Percentiles rank a stretch among this genome's conserved stretches.
phyloP scores from a whole-genome alignment of 2,797 vertebrate species.

The Darevskia mixta region DNA sequence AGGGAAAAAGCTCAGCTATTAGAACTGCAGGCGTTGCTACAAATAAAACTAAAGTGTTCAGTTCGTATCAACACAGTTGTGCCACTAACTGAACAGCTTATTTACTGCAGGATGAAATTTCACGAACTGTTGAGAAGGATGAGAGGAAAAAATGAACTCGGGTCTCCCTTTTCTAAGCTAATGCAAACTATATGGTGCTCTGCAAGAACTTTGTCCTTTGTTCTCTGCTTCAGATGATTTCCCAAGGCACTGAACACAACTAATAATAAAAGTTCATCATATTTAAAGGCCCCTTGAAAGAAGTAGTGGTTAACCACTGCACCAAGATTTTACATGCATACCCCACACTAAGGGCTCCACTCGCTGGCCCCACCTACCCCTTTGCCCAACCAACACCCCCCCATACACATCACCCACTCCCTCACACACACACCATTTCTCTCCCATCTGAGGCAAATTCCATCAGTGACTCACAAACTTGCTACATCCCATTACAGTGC shows the following conservation, averaged over 20 bases:
- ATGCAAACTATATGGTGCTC: constrained; percentile 1
- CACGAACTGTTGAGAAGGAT: constrained; percentile 42
- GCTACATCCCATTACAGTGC: background rate
- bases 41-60: background rate
- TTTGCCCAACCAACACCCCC: background rate
- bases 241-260: background rate
- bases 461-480: background rate
- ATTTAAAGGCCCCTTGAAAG: background rate
- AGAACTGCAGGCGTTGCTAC: background rate
- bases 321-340: background rate
- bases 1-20: background rate
- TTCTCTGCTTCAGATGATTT: background rate
- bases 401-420: background rate
- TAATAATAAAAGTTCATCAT: background rate
- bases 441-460: background rate
- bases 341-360: too few relatives aligned
- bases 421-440: background rate
- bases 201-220: background rate
- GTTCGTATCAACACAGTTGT: constrained; percentile 18
- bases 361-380: too few relatives aligned
- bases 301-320: background rate
- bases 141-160: constrained; percentile 42
- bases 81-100: constrained; percentile 60
- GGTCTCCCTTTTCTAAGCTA: constrained; percentile 43
- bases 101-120: constrained; percentile 59